Evolutionary conservation across 2,888 invertebrate genomes (phyloP), one percentile per base, ranked within the genome.

Genomic region (Argyra leucocephala): DNA sequence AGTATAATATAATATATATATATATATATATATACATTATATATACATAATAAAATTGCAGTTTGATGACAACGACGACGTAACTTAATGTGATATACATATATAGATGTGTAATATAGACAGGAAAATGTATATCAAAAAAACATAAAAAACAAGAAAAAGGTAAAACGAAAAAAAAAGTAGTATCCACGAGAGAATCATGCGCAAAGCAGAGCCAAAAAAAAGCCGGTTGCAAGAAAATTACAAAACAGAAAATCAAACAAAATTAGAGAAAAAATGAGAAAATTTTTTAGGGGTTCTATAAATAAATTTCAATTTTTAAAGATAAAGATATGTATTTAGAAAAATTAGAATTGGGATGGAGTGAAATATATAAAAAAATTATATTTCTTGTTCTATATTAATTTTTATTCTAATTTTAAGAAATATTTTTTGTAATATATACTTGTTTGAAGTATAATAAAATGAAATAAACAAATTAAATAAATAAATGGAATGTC

Each of bases 301-400:
- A 48, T 48, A 48, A 48, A 48, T 48, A 48, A 48, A n/a, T 48
- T 48, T 48, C n/a, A n/a, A n/a, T n/a, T n/a, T n/a, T n/a, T n/a
- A n/a, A n/a, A n/a, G n/a, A n/a, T n/a, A n/a, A n/a, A n/a, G n/a
- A n/a, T n/a, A n/a, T n/a, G n/a, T n/a, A n/a, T 37, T 37, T 9
- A 9, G 37, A 37, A 26, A 9, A 9, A 9, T 37, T 37, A 37
- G 12, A 37, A 37, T 7, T 31, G 31, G 37, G 15, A 37, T 37
- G 37, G 37, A 37, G 15, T 37, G 12, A 37, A 37, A 37, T 26
- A 6, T 26, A n/a, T n/a, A n/a, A n/a, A n/a, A n/a, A n/a, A n/a
- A n/a, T n/a, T n/a, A n/a, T n/a, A n/a, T n/a, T n/a, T n/a, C n/a
- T n/a, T n/a, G n/a, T n/a, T n/a, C n/a, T n/a, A n/a, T n/a, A n/a